phyloP scores from a whole-genome alignment of 2,888 invertebrate species.

The Chironomus tentans region DNA sequence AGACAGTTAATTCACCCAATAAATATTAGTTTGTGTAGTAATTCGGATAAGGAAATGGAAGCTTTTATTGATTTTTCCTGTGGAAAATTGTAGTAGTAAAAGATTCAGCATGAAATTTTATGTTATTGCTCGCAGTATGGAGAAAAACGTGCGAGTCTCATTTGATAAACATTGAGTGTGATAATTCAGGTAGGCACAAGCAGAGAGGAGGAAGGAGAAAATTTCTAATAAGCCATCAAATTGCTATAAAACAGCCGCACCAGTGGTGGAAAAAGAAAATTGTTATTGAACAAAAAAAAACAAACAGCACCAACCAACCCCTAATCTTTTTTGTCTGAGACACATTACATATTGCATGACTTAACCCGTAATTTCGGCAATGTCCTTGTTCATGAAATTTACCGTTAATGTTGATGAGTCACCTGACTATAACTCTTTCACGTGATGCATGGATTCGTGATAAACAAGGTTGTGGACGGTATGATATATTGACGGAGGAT shows the following conservation, averaged over 20 bases:
- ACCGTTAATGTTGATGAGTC: not conserved
- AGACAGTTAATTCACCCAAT: too few species aligned
- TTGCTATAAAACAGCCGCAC: not conserved
- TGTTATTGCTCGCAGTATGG: not conserved
- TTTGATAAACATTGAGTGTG: too few species aligned
- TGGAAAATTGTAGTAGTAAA: not conserved
- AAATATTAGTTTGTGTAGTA: not conserved
- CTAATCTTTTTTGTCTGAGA: not conserved
- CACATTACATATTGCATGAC: not conserved
- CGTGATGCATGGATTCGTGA: not conserved
- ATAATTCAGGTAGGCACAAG: too few species aligned
- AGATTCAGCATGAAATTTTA: too few species aligned
- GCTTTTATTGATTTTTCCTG: not conserved
- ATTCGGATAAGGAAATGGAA: not conserved
- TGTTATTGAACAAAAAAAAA: too few species aligned
- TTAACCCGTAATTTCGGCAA: not conserved
- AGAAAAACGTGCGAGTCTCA: too few species aligned
- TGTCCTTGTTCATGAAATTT: not conserved
- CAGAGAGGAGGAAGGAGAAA: too few species aligned
- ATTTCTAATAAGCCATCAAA: not conserved
- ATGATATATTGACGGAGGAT: not conserved
- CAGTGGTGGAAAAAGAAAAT: not conserved
- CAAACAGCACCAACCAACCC: not conserved
- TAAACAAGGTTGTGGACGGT: not conserved
- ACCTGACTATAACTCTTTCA: not conserved